Base-by-base conservation (phyloP, 2,888 invertebrate genomes). In the Eupithecia dodoneata region DNA sequence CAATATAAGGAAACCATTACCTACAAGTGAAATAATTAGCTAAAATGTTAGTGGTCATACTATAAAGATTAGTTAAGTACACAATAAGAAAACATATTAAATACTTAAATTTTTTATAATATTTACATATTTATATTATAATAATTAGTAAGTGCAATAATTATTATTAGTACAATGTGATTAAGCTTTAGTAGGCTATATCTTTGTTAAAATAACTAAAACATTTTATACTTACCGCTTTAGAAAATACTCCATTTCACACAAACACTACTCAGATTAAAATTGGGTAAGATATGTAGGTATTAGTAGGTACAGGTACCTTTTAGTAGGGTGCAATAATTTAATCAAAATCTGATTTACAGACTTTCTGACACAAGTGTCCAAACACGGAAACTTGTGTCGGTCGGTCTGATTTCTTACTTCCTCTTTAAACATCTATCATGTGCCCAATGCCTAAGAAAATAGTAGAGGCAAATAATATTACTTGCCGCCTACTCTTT, bases 161-260 rank as follows among this genome's bases (percentile, higher is more conserved):
- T 52, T 2, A 59, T n/a, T 59, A 63, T 30, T 30, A 30, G 30
- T 59, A 59, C 18, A 67, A 74, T 74, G 71, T 67, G 15, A 42
- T 77, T 63, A 74, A 69, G 74, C 76, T 67, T 73, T 49, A 66
- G 73, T 73, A 18, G 63, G 67, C 70, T 66, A 15, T 10, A 66
- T 13, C 6, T 65, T 65, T 65, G 42, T 66, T 66, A 10, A 66
- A 66, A 66, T 44, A 63, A 72, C 45, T 59, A 5, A 71, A 66
- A 72, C 18, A 76, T 71, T 41, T 55, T 41, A n/a, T 63, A 74
- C 74, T 74, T 72, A 77, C 74, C 77, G 30, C 45, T 30, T 66
- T 66, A 30, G 72, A 71, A 18, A 42, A 66, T 66, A 66, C 66
- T 42, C 12, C 9, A 63, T 30, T 30, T 30, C 63, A 63, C 30